Conservation (phyloP, 2,113 vertebrate genomes). For the Tretioscincus oriximinensis region DNA sequence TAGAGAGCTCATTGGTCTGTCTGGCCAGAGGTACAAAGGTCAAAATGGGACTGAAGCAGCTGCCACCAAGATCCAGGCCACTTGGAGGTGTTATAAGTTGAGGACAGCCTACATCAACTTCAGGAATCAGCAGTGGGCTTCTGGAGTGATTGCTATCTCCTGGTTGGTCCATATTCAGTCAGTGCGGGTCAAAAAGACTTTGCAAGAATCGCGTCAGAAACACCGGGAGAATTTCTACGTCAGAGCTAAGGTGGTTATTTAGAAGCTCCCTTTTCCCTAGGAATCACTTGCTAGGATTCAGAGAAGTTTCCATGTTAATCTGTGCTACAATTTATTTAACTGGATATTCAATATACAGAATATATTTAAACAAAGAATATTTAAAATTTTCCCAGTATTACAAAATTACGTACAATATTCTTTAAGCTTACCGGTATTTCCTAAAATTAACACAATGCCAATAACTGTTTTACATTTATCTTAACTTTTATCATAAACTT, state of each 20-base stretch:
- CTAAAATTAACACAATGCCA: no score
- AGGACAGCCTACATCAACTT: constrained; percentile 62
- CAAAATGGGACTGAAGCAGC: constrained; percentile 69
- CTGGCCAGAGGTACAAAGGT: constrained; percentile 81
- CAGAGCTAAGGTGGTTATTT: constrained; percentile 84
- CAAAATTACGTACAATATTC: no score
- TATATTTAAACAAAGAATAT: no score
- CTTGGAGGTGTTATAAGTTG: constrained; percentile 71
- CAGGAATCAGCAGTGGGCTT: constrained; percentile 76
- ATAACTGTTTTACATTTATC: no score
- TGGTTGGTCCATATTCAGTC: constrained; percentile 74
- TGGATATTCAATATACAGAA: no score
- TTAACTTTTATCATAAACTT: no score
- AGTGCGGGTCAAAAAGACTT: constrained; percentile 66
- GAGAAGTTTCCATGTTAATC: no score
- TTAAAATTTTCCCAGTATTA: no score
- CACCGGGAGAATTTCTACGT: constrained; percentile 85
- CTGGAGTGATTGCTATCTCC: constrained; percentile 71
- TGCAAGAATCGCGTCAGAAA: constrained; percentile 74
- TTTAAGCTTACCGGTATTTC: no score
- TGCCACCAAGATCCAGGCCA: constrained; percentile 73
- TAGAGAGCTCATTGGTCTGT: constrained; percentile 55
- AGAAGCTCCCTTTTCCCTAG: constrained; percentile 25
- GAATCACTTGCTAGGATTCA: no score
- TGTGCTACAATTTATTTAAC: no score